Base-by-base conservation (phyloP, 2,888 invertebrate genomes). In the Ichneumoninae sp. region DNA sequence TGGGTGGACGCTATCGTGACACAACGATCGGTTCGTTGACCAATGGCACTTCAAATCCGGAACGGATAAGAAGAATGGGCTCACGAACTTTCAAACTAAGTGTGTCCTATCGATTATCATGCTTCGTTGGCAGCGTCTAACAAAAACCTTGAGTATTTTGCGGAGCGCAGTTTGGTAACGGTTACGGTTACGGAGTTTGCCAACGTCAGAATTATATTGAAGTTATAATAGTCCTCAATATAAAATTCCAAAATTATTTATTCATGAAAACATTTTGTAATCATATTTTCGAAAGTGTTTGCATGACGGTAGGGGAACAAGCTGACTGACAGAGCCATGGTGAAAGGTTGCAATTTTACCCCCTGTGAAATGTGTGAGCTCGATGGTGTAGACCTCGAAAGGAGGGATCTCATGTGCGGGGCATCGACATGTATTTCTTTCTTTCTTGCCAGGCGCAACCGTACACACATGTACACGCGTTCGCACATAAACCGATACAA, bases 381-480 rank as follows among this genome's bases (percentile, higher is more conserved):
- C 50, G 50, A 76, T 33, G 3, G 65, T 8, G 22, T 26, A 22
- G 13, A 65, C 69, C 33, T 62, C 62, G 62, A 62, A 30, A 26
- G 33, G 40, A 26, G 65, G 77, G 54, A 40, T 50, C 30, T 57
- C 71, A 57, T 57, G 70, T 75, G 69, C 47, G 70, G 50, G 33
- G 60, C 52, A 74, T 22, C 74, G 40, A 76, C 69, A 65, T 74
- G 69, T 86, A 88, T 90, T 89, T 89, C 88, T 86, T 86, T 87
- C 62, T 57, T 81, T 77, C 78, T 74, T 79, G 72, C 70, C 70
- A 1, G 68, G 70, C 75, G 44, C 16, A 16, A 47, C 44, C 4
- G 44, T 16, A 10, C 22, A 54, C 16, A 22, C 54, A 54, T 54
- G 54, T 47, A 47, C 13, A 22, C 19, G 10, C 36, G 36, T 33